phyloP scores from a whole-genome alignment of 2,113 vertebrate genomes.

The Ardeotis arabs region DNA sequence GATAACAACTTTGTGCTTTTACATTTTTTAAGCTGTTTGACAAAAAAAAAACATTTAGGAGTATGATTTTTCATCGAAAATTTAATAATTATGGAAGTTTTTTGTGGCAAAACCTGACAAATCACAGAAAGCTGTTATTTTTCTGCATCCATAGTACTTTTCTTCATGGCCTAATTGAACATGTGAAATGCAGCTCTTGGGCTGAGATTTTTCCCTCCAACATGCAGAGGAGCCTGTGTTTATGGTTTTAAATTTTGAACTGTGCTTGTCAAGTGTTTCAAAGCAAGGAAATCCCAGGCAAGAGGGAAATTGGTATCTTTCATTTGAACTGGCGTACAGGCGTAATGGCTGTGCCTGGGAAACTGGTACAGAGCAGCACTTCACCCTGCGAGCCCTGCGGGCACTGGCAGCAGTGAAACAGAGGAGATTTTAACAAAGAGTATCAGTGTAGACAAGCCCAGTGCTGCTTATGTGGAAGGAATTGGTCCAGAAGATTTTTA shows the following conservation, averaged over 20 bases:
- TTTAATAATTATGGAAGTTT: not conserved
- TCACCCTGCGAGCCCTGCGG: not conserved
- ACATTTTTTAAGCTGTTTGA: not conserved
- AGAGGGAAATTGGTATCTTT: not conserved
- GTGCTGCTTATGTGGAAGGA: not conserved
- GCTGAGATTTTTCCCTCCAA: not conserved
- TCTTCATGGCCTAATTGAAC: not conserved
- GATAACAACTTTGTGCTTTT: not conserved
- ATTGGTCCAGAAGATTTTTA: slow-evolving; percentile 33
- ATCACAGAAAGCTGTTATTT: not conserved
- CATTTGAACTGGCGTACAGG: fast-evolving
- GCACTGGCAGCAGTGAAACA: not conserved
- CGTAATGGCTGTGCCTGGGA: not conserved
- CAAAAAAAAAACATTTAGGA: not conserved
- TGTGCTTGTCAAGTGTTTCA: not conserved
- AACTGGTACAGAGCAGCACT: not conserved
- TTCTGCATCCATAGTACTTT: not conserved
- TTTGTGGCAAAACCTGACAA: not conserved
- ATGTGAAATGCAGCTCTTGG: not conserved
- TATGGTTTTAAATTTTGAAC: not conserved
- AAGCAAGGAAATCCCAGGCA: not conserved
- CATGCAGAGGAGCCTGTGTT: not conserved
- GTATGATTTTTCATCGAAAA: not conserved
- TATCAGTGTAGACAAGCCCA: not conserved
- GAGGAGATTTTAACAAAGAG: not conserved